Evolutionary conservation across 2,797 vertebrate species (phyloP), one percentile per base, ranked within the genome.

Genomic region (Sebastes diploproa): DNA sequence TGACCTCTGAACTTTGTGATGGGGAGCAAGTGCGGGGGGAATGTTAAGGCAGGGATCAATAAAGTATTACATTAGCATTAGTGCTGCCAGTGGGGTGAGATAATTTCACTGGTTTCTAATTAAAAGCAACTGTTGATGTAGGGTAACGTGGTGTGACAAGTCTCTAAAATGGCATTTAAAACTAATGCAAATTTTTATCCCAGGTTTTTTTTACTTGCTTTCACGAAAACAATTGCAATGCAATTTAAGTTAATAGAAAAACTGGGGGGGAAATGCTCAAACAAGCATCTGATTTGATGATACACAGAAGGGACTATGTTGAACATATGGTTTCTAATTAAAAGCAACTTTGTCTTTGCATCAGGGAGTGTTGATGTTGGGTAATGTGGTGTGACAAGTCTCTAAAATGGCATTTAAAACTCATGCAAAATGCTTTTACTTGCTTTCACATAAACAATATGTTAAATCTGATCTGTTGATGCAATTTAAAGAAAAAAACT

Each of bases 1-100:
- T 85, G 80, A 85, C 81, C 83, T 86, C 16, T 90, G 77, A 85
- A 29, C 88, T 84, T 14, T 78, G 1, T 75, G 6, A 80, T 55
- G 38, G 22, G 29, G 34, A 67, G 54, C 50, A 72, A 72, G 32
- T 73, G 64, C n/a, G 58, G 34, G 10, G 58, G 25, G 38, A 52
- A 79, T 75, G 34, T 42, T 34, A 11, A 74, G 14, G 36, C 9
- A 60, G 5, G 74, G 73, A 84, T 82, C 77, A 81, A 73, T 81
- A 23, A 71, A 62, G 50, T 23, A 36, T 60, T 59, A 69, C 25
- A 27, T 59, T 52, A 61, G 13, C 22, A 64, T 79, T 29, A 77
- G 56, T 78, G 73, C 18, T 61, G 50, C 11, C 22, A 64, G 7
- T 4, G 22, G 27, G 3, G 36, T 27, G 46, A 56, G 29, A 73